These are phyloP conservation scores for Paramormyrops kingsleyae DNA, from an alignment of 2,113 vertebrate species.

Conservation along the genomic window DNA sequence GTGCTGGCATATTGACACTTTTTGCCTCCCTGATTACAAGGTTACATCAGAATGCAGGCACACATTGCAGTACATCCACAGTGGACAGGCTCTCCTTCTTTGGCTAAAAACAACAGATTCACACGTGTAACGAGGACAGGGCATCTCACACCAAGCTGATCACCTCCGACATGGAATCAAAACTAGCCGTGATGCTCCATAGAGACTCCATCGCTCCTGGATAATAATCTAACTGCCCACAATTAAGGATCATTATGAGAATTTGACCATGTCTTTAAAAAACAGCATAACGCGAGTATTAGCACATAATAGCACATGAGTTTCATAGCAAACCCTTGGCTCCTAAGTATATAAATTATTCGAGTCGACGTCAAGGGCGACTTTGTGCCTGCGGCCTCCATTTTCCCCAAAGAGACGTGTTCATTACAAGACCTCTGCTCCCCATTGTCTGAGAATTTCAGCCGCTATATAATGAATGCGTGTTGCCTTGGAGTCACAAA, in stretches of 20 bases:
- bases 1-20: not conserved
- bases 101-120: not conserved
- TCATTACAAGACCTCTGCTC: not conserved
- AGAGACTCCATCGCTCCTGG: too few relatives aligned
- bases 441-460: not conserved
- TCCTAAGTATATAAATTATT: not conserved
- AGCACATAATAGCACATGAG: not conserved
- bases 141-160: not conserved
- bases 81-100: not conserved
- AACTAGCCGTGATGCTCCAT: not conserved
- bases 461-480: not conserved
- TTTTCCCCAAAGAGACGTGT: not conserved
- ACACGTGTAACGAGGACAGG: not conserved
- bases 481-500: not conserved
- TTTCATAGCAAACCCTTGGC: not conserved
- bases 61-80: not conserved
- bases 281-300: not conserved
- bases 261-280: not conserved
- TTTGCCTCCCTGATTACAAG: not conserved
- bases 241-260: not conserved
- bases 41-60: not conserved
- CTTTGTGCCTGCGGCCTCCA: not conserved
- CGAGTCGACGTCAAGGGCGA: not conserved
- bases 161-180: not conserved
- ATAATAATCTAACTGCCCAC: too few relatives aligned